A percentile compares a stretch with the other conserved stretches of the same genome.
Conservation (phyloP, 2,888 invertebrate genomes). For the Buathra laborator region DNA sequence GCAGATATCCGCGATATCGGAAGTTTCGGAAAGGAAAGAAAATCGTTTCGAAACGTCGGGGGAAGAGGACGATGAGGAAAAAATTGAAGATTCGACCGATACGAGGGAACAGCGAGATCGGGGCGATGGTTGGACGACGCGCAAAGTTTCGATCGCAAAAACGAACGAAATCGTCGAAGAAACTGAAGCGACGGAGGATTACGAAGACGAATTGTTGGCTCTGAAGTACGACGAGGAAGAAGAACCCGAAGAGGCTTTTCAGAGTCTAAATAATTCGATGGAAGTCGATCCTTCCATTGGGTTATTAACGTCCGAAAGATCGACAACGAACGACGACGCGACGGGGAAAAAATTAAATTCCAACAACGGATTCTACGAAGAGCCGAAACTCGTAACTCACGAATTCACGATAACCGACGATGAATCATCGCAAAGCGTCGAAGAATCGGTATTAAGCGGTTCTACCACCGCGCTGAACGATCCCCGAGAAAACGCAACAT, state of each 20-base stretch:
- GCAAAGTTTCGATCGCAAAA: background rate
- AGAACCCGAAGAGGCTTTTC: constrained; percentile 60
- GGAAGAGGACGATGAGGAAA: constrained; percentile 22
- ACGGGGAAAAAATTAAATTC: constrained; percentile 39
- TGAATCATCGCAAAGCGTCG: constrained; percentile 74
- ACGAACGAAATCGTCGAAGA: constrained; percentile 10
- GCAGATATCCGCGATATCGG: background rate
- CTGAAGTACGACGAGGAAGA: constrained; percentile 66
- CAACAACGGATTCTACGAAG: constrained; percentile 58
- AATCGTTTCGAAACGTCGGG: background rate
- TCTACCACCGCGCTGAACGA: background rate
- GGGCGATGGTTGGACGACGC: background rate
- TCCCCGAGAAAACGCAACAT: constrained; percentile 25
- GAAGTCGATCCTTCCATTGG: constrained; percentile 19
- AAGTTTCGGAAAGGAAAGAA: background rate
- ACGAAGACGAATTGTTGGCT: constrained; percentile 67
- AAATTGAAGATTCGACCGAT: background rate
- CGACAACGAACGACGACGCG: background rate
- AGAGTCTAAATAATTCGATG: constrained; percentile 66
- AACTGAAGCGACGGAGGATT: constrained; percentile 56
- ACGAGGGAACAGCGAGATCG: constrained; percentile 38
- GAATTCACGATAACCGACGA: constrained; percentile 79
- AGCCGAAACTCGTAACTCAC: constrained; percentile 39
- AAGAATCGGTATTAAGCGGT: constrained; percentile 53
- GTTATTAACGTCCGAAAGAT: constrained; percentile 16